These are phyloP conservation scores for Zeugodacus cucurbitae DNA, from an alignment of 1,140 invertebrate genomes.

Conservation along the genomic window DNA sequence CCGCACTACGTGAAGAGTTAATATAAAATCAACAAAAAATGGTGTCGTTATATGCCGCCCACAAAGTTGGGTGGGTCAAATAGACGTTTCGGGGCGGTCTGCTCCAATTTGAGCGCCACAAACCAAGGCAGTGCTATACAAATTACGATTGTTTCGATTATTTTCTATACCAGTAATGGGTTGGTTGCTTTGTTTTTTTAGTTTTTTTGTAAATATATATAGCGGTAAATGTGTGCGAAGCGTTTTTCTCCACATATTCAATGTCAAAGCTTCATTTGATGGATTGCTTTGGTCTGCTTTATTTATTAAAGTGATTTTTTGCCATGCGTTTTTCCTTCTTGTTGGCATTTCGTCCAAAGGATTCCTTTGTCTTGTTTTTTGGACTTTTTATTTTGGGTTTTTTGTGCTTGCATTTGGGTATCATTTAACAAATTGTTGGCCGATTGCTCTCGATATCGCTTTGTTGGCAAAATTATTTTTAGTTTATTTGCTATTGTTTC, in stretches of 20 bases:
- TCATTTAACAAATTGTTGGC: conserved; percentile 21
- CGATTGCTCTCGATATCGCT: conserved; percentile 26
- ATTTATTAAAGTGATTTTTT: conserved; percentile 40
- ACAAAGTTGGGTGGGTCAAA: not conserved
- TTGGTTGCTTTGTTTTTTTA: not conserved
- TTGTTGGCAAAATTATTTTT: conserved; percentile 28
- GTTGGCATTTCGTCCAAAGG: not conserved
- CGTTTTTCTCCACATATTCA: not conserved
- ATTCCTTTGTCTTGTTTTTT: not conserved
- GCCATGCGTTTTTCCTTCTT: not conserved
- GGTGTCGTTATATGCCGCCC: not conserved
- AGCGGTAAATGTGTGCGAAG: not conserved
- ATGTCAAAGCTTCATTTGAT: conserved; percentile 38
- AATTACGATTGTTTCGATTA: not conserved
- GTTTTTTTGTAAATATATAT: not conserved
- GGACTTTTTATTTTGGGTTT: not conserved
- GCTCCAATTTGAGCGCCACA: not conserved
- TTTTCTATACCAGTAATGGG: not conserved
- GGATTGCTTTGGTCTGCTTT: conserved; percentile 43
- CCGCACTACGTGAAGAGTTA: not conserved
- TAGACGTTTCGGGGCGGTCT: not conserved
- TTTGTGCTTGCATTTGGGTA: not conserved
- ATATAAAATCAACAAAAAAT: not conserved
- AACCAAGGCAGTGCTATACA: not conserved
- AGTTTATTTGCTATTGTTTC: not conserved